Conservation (phyloP, 2,888 invertebrate species). For the Micoletzkya japonica region DNA sequence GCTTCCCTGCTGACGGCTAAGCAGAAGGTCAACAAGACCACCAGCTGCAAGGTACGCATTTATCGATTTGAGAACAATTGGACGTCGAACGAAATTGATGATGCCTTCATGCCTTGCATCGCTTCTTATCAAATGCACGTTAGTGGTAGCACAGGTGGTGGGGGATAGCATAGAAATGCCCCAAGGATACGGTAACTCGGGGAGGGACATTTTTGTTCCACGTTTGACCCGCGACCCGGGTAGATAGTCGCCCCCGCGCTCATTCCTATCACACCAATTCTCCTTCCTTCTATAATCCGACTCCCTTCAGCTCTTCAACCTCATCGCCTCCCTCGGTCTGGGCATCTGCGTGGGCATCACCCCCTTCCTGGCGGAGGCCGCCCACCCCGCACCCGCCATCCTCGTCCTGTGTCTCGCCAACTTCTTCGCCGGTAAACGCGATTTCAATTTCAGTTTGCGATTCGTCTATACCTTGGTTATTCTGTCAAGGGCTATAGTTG, state of each 20-base stretch:
- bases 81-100: no score
- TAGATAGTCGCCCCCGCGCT: no score
- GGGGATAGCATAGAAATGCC: no score
- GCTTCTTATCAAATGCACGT: no score
- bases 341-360: constrained; percentile 57
- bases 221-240: no score
- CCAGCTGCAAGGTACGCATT: constrained; percentile 38
- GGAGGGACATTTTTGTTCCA: no score
- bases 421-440: constrained; percentile 55
- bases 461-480: neutral
- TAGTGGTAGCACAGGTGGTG: no score
- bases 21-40: constrained; percentile 33
- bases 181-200: no score
- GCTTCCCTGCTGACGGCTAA: constrained; percentile 49
- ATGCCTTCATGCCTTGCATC: no score
- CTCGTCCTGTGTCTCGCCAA: constrained; percentile 57
- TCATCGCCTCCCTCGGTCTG: constrained; percentile 56
- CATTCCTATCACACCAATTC: no score
- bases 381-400: constrained; percentile 44
- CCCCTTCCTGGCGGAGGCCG: constrained; percentile 46
- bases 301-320: constrained; percentile 40
- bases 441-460: no score
- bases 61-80: no score
- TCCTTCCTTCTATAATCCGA: neutral
- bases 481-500: neutral